phyloP scores from a whole-genome alignment of 1,140 invertebrate species.

The Cydia fagiglandana region DNA sequence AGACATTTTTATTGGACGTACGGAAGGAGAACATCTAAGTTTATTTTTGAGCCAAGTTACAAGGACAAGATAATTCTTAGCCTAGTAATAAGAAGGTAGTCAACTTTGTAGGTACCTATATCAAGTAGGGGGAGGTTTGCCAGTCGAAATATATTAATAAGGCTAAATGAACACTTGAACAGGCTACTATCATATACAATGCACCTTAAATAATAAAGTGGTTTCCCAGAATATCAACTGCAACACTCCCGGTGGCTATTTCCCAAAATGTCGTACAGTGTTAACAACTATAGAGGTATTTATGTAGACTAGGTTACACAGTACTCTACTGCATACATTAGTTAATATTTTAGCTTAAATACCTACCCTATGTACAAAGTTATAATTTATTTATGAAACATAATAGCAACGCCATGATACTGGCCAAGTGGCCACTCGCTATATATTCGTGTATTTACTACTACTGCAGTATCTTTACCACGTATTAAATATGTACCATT shows the following conservation, averaged over 20 bases:
- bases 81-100: too few species aligned
- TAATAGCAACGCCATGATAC: not conserved
- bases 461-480: too few species aligned
- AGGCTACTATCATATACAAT: not conserved
- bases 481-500: too few species aligned
- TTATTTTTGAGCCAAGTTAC: too few species aligned
- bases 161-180: not conserved
- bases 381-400: not conserved
- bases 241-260: not conserved
- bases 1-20: too few species aligned
- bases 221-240: not conserved
- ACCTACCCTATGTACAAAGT: not conserved
- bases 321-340: not conserved
- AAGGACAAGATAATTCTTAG: too few species aligned
- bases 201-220: not conserved
- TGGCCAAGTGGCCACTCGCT: not conserved
- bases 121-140: not conserved
- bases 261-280: conserved; percentile 8
- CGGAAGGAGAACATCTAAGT: too few species aligned
- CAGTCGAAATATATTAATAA: not conserved
- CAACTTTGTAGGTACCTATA: too few species aligned
- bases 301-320: not conserved
- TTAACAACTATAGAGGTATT: not conserved
- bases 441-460: too few species aligned
- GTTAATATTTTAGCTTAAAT: not conserved